Percentiles rank a stretch among this genome's conserved stretches.
Conservation (phyloP, 2,888 invertebrate genomes). For the Limenitis camilla region DNA sequence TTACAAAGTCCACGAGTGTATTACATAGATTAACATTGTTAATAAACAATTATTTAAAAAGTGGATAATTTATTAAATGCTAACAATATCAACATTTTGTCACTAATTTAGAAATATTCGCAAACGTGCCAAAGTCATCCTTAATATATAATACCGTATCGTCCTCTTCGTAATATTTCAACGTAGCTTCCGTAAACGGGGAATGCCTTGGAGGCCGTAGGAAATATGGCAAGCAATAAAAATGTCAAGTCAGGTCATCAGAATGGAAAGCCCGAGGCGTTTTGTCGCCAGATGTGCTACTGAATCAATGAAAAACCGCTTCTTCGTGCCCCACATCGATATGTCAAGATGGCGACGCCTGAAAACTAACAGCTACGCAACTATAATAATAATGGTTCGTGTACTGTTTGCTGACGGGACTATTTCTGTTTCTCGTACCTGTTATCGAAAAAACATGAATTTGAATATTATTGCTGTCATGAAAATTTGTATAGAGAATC, state of each 20-base stretch:
- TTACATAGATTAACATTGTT: too few species aligned
- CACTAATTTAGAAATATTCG: conserved; percentile 5
- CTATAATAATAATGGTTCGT: conserved; percentile 53
- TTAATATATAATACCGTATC: conserved; percentile 54
- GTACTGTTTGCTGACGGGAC: conserved; percentile 59
- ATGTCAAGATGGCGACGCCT: conserved; percentile 46
- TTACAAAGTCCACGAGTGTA: too few species aligned
- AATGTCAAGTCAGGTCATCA: conserved; percentile 75
- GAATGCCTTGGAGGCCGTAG: conserved; percentile 65
- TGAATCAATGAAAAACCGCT: conserved; percentile 74
- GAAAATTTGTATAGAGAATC: conserved; percentile 10
- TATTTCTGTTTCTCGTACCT: conserved; percentile 56
- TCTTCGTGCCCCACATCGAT: conserved; percentile 64
- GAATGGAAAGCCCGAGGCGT: conserved; percentile 70
- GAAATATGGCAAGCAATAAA: conserved; percentile 71
- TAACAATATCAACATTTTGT: not conserved
- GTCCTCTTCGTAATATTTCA: conserved; percentile 65
- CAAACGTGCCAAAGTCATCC: conserved; percentile 45
- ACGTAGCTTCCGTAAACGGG: conserved; percentile 48
- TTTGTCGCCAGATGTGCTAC: conserved; percentile 71
- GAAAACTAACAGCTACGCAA: conserved; percentile 31
- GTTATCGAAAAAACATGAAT: conserved; percentile 30
- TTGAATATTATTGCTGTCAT: conserved; percentile 19
- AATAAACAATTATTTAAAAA: too few species aligned
- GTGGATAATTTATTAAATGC: too few species aligned